Base-by-base conservation (phyloP, 1,140 invertebrate species). In the Hylaeus volcanicus region DNA sequence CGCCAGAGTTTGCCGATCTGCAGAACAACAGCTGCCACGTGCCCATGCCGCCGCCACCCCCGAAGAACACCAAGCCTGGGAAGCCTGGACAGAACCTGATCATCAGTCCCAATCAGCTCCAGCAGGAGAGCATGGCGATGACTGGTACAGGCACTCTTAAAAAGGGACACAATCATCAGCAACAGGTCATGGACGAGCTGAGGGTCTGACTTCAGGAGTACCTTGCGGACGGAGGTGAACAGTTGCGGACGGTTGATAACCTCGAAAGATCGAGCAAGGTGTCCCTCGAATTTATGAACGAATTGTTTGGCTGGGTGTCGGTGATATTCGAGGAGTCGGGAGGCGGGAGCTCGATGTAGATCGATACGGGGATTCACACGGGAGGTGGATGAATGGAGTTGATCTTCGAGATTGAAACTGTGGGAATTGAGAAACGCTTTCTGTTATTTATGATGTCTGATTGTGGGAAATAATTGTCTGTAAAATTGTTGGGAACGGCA, bases 1-100 rank as follows among this genome's bases (percentile, higher is more conserved):
- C 96, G 2, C 96, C 96, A 0, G 96, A 97, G 87, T 96, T 97
- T 87, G 96, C 96, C 2, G 96, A 97, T 88, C 92, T 96, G 5
- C 95, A 96, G 86, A 95, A 96, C 84, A 96, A 96, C 87, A 94
- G 95, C 1, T 94, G 95, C 43, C 94, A 95, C 51, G 92, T 96
- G 72, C 95, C 95, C 12, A 94, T 96, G 75, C 96, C 96, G 0
- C 96, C 96, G 1, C 96, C 96, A 0, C 96, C 96, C 0, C 96
- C 96, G 0, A 97, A 97, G 91, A 94, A 94, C 94, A 86, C 95
- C 90, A 90, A 96, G 94, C 92, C 95, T 72, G 82, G 95, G 92
- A 92, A 95, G 91, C 80, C 89, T 88, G 90, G 94, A 88, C 72
- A 94, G 65, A 93, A 93, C 43, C 81, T 93, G 15, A 93, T 93